These are phyloP conservation scores for Epirrhoe tristata DNA, from an alignment of 2,888 invertebrate species.

Conservation along the genomic window DNA sequence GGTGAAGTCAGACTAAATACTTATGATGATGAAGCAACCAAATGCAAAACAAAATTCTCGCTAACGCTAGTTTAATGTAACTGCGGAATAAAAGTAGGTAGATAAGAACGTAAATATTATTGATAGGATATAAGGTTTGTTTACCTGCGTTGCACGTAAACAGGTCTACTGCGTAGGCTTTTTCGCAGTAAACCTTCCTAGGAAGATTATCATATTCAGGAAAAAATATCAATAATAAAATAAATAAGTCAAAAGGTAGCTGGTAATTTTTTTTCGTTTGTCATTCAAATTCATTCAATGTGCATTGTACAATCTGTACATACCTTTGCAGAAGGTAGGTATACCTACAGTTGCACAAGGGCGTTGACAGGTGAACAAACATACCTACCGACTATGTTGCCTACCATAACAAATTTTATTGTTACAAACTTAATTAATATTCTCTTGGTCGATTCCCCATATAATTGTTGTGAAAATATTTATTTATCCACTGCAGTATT, in stretches of 20 bases:
- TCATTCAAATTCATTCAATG: background rate
- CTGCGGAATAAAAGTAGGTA: background rate
- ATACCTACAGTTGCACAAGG: background rate
- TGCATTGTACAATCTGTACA: background rate
- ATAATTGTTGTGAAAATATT: background rate
- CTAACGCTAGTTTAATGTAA: background rate
- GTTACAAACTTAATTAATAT: background rate
- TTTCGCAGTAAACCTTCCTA: background rate
- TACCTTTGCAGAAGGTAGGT: background rate
- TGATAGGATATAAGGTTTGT: conserved; percentile 15
- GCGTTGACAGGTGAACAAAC: conserved; percentile 16
- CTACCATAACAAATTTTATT: conserved; percentile 15
- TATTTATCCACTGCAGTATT: background rate
- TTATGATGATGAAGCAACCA: too few relatives aligned
- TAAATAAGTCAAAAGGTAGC: too few relatives aligned
- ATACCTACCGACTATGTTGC: background rate
- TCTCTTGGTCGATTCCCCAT: background rate
- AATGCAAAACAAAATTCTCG: background rate
- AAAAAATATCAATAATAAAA: too few relatives aligned
- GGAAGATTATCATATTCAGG: background rate
- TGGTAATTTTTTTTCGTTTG: conserved; percentile 1
- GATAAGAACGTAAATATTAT: conserved; percentile 25
- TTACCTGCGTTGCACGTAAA: conserved; percentile 11
- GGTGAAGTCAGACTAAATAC: too few relatives aligned
- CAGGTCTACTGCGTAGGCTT: conserved; percentile 18